These are phyloP conservation scores for Scalopus aquaticus DNA, from an alignment of 2,113 vertebrate species.

Conservation along the genomic window DNA sequence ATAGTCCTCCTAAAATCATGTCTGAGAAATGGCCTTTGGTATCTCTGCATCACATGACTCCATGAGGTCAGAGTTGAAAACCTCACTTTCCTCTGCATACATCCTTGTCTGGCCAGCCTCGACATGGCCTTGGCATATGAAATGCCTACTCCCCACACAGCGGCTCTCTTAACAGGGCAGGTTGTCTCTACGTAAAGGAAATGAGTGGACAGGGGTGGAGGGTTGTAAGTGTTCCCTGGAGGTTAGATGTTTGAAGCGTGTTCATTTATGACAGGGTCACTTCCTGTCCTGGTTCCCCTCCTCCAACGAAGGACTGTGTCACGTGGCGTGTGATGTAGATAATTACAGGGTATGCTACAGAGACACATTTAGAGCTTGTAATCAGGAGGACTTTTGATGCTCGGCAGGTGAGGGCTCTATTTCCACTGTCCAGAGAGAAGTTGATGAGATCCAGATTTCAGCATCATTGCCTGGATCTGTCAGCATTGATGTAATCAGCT, in stretches of 20 bases:
- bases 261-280: neutral
- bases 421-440: neutral
- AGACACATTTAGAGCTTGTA: slow-evolving; percentile 25
- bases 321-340: neutral
- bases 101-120: neutral
- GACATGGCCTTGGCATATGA: neutral
- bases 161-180: neutral
- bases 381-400: slow-evolving; percentile 13
- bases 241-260: neutral
- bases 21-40: neutral
- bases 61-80: neutral
- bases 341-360: neutral
- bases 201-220: neutral
- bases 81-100: neutral
- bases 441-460: neutral
- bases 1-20: neutral
- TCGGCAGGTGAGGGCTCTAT: slow-evolving; percentile 5
- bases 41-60: neutral
- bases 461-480: neutral
- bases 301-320: neutral
- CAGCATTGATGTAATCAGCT: neutral
- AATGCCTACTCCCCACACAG: accelerated
- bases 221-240: neutral
- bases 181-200: neutral
- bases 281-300: slow-evolving; percentile 28